Percentiles rank a stretch among this genome's conserved stretches.
Evolutionary conservation across 2,113 vertebrate genomes (phyloP).

Genomic region (Pavo muticus): DNA sequence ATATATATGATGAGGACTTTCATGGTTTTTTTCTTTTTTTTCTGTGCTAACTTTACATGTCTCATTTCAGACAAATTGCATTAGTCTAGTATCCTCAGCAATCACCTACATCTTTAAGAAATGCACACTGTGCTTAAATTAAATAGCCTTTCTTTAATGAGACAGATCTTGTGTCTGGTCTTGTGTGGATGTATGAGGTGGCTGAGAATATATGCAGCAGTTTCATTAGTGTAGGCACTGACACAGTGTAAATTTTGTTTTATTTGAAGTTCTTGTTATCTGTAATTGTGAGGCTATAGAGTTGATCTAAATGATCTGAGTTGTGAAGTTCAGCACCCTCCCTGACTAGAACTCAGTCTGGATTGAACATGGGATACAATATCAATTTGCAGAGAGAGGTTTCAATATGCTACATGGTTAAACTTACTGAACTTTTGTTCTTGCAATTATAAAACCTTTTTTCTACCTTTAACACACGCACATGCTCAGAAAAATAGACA

Average conservation of each 20-base stretch:
- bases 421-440: neutral
- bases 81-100: neutral
- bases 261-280: neutral
- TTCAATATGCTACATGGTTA: neutral
- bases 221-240: neutral
- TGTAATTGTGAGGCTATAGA: neutral
- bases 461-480: neutral
- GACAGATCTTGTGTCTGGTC: neutral
- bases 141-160: neutral
- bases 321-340: neutral
- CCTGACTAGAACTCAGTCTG: neutral
- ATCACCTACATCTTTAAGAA: neutral
- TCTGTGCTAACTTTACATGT: neutral
- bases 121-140: neutral
- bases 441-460: neutral
- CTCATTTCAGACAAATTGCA: neutral
- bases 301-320: neutral
- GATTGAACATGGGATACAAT: neutral
- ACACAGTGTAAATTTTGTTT: neutral
- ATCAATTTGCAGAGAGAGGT: neutral
- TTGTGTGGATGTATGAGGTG: neutral
- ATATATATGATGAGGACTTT: neutral
- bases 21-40: neutral
- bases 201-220: neutral
- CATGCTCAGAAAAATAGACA: neutral